Conservation (phyloP, 2,888 invertebrate species). For the Yponomeuta malinellus region DNA sequence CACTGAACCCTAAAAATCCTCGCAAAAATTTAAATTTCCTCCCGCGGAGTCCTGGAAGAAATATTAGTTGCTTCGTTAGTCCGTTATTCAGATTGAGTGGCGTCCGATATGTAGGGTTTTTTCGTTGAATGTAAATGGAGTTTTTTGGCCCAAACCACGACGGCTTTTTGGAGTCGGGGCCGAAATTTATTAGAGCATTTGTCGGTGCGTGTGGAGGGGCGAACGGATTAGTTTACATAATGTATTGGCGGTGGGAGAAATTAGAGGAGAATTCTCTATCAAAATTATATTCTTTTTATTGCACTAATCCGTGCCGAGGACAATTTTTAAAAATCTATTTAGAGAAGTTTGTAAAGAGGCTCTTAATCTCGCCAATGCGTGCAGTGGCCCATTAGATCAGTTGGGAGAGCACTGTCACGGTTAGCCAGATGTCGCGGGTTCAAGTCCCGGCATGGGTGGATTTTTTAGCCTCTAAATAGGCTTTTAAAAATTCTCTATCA, state of each 20-base stretch:
- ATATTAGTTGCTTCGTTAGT: constrained; percentile 63
- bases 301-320: too few species aligned
- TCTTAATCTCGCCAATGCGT: too few species aligned
- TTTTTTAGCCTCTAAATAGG: too few species aligned
- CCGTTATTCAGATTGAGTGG: constrained; percentile 58
- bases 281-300: too few species aligned
- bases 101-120: constrained; percentile 28
- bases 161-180: constrained; percentile 51
- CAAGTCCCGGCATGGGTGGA: too few species aligned
- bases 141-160: constrained; percentile 54
- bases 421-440: too few species aligned
- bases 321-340: too few species aligned
- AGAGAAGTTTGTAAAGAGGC: too few species aligned
- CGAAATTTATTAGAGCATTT: constrained; percentile 56
- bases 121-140: constrained; percentile 26
- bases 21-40: constrained; percentile 58
- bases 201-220: constrained; percentile 39
- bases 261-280: background rate
- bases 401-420: too few species aligned
- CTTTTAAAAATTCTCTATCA: too few species aligned
- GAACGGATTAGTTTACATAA: constrained; percentile 26
- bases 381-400: too few species aligned
- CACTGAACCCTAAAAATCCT: constrained; percentile 20
- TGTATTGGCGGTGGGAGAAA: background rate
- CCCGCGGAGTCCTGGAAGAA: constrained; percentile 46